Evolutionary conservation across 2,113 vertebrate genomes (phyloP), one percentile per base, ranked within the genome.

Genomic region (Carassius auratus): DNA sequence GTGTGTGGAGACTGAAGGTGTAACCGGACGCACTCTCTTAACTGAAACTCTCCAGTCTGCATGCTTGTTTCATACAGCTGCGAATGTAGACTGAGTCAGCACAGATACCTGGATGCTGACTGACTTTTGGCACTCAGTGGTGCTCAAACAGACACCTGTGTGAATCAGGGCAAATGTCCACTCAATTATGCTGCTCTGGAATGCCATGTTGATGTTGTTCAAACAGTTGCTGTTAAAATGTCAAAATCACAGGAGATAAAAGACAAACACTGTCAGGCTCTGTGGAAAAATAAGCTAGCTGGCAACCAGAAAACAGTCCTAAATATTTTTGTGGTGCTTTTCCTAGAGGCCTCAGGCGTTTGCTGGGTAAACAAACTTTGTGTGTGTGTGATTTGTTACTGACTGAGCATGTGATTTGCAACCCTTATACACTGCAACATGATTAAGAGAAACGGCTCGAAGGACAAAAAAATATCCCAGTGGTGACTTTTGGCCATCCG

Each of bases 331-430:
- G 33, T 52, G 14, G 17, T 2, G 17, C 13, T 30, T 52, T 76
- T 4, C n/a, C 2, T 50, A 42, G 1, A 4, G 42, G 73, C 21
- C 7, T 38, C 6, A 21, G 21, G 12, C 7, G 0, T 55, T 19
- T 71, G 8, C 26, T 73, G 0, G 62, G 75, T 62, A 21, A 59
- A 48, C 21, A 61, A 26, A 69, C 42, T 26, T 26, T 30, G 30
- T 42, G 42, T 42, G 14, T 19, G 17, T 52, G 62, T 33, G 61
- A 79, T 68, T 64, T 68, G 76, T 69, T 84, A 64, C 33, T 74
- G 15, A 73, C 42, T 5, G 23, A 86, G 17, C 79, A 84, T 61
- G 64, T 88, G 73, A 86, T 85, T 55, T 68, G 61, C 23, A 81
- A 55, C 36, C 26, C 62, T 5, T 55, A 59, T 52, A 5, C 83